These are phyloP conservation scores for Anthonomus grandis DNA, from an alignment of 1,140 invertebrate species.

Conservation along the genomic window DNA sequence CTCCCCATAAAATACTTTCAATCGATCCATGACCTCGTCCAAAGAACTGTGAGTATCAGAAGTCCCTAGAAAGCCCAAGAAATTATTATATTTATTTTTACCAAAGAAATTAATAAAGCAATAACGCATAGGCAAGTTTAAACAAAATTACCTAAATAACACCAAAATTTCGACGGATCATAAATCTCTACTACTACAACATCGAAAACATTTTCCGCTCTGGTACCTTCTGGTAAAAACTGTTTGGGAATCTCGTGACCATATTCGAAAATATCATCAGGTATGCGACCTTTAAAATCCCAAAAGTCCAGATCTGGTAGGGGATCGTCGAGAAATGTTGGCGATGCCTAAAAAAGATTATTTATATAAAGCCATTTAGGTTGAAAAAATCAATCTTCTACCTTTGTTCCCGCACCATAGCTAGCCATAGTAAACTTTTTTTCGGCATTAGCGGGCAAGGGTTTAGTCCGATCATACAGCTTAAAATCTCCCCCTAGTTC, in stretches of 20 bases:
- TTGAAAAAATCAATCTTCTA: neutral
- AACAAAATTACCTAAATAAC: conserved; percentile 21
- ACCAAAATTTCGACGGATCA: conserved; percentile 42
- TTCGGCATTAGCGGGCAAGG: conserved; percentile 16
- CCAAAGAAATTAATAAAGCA: neutral
- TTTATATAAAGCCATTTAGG: conserved; percentile 2
- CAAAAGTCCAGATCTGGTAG: conserved; percentile 20
- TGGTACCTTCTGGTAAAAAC: conserved; percentile 20
- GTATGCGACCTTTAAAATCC: conserved; percentile 19
- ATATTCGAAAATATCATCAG: conserved; percentile 20
- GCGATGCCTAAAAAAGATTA: neutral
- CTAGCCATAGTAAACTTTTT: conserved; percentile 27
- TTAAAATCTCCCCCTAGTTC: conserved; percentile 23
- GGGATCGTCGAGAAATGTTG: neutral
- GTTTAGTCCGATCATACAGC: conserved; percentile 26
- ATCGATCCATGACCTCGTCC: conserved; percentile 36
- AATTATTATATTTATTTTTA: neutral
- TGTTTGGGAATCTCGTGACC: conserved; percentile 28
- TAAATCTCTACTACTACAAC: conserved; percentile 36
- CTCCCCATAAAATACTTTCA: conserved; percentile 28
- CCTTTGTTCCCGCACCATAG: conserved; percentile 2
- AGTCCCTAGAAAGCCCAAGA: conserved; percentile 7
- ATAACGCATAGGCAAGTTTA: neutral
- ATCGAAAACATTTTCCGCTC: conserved; percentile 29
- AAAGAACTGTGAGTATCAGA: conserved; percentile 10